phyloP scores from a whole-genome alignment of 2,888 invertebrate species.

The Apamea epomidion region DNA sequence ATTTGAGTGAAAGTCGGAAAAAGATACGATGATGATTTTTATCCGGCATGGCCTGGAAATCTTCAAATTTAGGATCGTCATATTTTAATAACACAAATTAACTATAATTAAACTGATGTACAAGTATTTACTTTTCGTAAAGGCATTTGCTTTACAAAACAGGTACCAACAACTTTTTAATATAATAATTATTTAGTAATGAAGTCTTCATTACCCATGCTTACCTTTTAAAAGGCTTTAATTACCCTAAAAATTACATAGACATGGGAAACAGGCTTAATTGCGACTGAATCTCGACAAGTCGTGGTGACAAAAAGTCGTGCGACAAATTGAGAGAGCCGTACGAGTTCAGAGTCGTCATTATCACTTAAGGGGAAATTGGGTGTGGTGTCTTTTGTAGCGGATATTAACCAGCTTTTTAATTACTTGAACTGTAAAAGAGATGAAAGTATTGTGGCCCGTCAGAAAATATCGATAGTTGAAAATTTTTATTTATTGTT shows the following conservation, averaged over 20 bases:
- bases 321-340: slow-evolving; percentile 80
- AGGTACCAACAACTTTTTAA: slow-evolving; percentile 50
- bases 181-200: slow-evolving; percentile 58
- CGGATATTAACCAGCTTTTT: slow-evolving; percentile 38
- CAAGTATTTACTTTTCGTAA: slow-evolving; percentile 13
- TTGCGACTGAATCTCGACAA: slow-evolving; percentile 76
- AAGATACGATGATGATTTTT: neutral
- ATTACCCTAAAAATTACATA: slow-evolving; percentile 71
- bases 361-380: slow-evolving; percentile 78
- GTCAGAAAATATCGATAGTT: neutral
- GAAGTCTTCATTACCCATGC: slow-evolving; percentile 53
- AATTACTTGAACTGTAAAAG: neutral
- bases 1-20: neutral
- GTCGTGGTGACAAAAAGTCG: slow-evolving; percentile 77
- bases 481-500: neutral
- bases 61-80: slow-evolving; percentile 1
- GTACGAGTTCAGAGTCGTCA: slow-evolving; percentile 68
- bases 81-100: slow-evolving; percentile 19
- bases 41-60: slow-evolving; percentile 10
- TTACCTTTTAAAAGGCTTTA: slow-evolving; percentile 53
- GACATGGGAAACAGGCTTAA: slow-evolving; percentile 78
- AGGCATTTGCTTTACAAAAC: slow-evolving; percentile 25
- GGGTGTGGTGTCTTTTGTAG: slow-evolving; percentile 65
- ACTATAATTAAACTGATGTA: slow-evolving; percentile 17
- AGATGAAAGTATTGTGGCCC: neutral